Conservation (phyloP, 2,797 vertebrate genomes). For the Lepus oiostolus region DNA sequence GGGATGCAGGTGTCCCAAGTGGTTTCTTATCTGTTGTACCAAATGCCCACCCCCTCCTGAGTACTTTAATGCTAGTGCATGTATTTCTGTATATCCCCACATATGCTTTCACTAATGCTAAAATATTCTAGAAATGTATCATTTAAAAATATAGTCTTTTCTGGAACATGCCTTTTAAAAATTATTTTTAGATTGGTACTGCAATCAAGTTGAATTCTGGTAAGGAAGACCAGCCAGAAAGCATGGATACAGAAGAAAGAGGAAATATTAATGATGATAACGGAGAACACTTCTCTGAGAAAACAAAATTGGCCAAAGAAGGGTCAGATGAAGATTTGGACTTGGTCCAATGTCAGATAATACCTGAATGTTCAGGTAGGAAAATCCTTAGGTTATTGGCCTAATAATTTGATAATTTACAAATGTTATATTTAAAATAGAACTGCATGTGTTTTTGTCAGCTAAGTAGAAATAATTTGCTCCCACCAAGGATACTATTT, state of each 20-base stretch:
- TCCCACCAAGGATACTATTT: neutral
- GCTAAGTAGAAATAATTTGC: slow-evolving; percentile 38
- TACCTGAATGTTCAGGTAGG: slow-evolving; percentile 76
- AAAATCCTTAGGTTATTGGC: neutral
- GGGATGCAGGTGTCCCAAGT: too few relatives aligned
- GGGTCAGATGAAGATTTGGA: slow-evolving; percentile 4
- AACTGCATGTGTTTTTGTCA: slow-evolving; percentile 26
- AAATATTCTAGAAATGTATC: slow-evolving; percentile 48
- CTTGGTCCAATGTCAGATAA: slow-evolving; percentile 44
- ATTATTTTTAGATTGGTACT: slow-evolving; percentile 83
- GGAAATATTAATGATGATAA: slow-evolving; percentile 47
- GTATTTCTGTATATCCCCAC: neutral
- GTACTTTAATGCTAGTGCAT: neutral
- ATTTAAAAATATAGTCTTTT: slow-evolving; percentile 9
- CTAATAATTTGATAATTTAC: neutral
- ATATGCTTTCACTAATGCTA: slow-evolving; percentile 3
- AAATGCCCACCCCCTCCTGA: neutral
- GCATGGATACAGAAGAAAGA: slow-evolving; percentile 60
- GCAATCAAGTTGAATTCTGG: slow-evolving; percentile 65
- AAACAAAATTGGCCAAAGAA: slow-evolving; percentile 59
- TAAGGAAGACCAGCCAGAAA: slow-evolving; percentile 63
- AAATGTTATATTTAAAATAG: slow-evolving; percentile 45
- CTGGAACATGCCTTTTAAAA: slow-evolving; percentile 9
- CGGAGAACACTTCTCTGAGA: slow-evolving; percentile 26
- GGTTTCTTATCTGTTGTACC: too few relatives aligned